Percentiles rank a stretch among this genome's conserved stretches.
phyloP scores from a whole-genome alignment of 1,140 invertebrate species.

The Venustaconcha ellipsiformis region DNA sequence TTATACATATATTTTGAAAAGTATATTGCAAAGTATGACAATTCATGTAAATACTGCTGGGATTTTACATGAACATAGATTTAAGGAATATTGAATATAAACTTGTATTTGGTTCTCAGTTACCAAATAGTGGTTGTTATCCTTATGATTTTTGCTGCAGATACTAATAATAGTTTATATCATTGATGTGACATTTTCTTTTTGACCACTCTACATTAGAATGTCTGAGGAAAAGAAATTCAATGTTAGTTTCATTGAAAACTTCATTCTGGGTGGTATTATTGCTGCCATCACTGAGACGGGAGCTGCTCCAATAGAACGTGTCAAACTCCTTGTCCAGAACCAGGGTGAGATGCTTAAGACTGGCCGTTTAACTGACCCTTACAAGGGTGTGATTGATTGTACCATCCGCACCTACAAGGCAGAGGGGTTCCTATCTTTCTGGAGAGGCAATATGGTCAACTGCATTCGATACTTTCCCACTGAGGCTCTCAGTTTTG shows the following conservation, averaged over 20 bases:
- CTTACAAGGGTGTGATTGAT: constrained; percentile 63
- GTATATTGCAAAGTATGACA: too few relatives aligned
- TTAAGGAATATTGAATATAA: too few relatives aligned
- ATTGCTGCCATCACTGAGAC: constrained; percentile 64
- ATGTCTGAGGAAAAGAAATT: not conserved
- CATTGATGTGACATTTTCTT: too few relatives aligned
- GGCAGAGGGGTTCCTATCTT: constrained; percentile 65
- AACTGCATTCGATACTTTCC: constrained; percentile 84
- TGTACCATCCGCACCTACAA: constrained; percentile 56
- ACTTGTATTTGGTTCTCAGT: too few relatives aligned
- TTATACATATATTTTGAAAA: too few relatives aligned
- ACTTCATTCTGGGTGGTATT: constrained; percentile 55
- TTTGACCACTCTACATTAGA: too few relatives aligned
- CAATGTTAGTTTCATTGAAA: constrained; percentile 54
- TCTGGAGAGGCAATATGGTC: constrained; percentile 61
- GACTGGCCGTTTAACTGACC: constrained; percentile 46
- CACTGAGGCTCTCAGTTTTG: constrained; percentile 94
- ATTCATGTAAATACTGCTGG: too few relatives aligned
- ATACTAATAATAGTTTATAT: too few relatives aligned
- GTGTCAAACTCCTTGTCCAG: constrained; percentile 89
- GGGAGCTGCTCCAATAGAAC: constrained; percentile 78
- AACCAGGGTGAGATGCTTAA: constrained; percentile 65
- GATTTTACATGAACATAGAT: too few relatives aligned
- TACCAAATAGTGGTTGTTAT: too few relatives aligned
- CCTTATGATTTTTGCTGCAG: too few relatives aligned